These are phyloP conservation scores for Platycheirus albimanus DNA, from an alignment of 2,888 invertebrate species.

Conservation along the genomic window DNA sequence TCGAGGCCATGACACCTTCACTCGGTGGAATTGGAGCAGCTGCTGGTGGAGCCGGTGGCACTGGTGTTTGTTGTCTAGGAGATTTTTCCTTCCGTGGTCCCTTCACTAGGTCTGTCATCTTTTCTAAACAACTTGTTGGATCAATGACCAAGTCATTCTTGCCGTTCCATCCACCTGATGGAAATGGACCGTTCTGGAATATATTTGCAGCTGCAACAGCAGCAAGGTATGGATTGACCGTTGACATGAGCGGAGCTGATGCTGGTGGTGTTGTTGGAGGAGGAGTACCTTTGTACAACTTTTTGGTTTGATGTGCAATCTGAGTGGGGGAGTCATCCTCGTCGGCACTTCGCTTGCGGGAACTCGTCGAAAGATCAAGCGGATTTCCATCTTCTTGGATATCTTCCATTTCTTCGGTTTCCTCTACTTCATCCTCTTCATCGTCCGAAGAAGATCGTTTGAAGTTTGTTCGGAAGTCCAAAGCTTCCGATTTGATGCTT, in stretches of 20 bases:
- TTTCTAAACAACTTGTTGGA: conserved; percentile 93
- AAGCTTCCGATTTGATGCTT: conserved; percentile 85
- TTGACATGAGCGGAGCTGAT: conserved; percentile 89
- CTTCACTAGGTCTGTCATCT: conserved; percentile 95
- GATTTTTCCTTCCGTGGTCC: conserved; percentile 86
- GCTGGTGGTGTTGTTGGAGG: conserved; percentile 86
- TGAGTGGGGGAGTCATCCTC: conserved; percentile 84
- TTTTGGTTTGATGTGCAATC: conserved; percentile 78
- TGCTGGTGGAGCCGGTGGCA: conserved; percentile 66
- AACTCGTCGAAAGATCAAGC: conserved; percentile 91
- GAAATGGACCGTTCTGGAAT: conserved; percentile 88
- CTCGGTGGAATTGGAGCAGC: conserved; percentile 73
- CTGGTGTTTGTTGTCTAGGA: conserved; percentile 79
- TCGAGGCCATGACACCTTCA: conserved; percentile 78
- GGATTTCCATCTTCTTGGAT: conserved; percentile 85
- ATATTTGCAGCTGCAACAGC: conserved; percentile 90
- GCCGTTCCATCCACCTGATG: conserved; percentile 87
- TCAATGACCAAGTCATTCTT: conserved; percentile 92
- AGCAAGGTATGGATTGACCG: conserved; percentile 92
- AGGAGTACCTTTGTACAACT: conserved; percentile 84
- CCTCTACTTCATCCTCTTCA: conserved; percentile 84
- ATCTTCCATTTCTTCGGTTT: conserved; percentile 85
- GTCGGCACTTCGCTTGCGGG: conserved; percentile 87
- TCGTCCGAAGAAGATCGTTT: conserved; percentile 83
- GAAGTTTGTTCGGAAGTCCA: conserved; percentile 93